Evolutionary conservation across 1,140 invertebrate genomes (phyloP).

Genomic region (Meloidogyne chitwoodi): DNA sequence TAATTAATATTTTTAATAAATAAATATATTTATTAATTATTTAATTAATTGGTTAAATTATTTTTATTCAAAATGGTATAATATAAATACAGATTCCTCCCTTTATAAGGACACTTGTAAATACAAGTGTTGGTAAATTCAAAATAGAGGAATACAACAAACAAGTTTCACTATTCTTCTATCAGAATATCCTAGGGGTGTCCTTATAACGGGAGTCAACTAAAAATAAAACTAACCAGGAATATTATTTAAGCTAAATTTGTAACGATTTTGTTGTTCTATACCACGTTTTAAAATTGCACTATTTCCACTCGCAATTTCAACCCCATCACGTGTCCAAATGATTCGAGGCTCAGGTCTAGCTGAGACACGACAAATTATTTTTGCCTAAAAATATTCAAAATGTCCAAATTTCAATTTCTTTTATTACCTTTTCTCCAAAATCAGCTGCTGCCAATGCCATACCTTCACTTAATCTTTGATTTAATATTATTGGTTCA

Average conservation of each 20-base stretch:
- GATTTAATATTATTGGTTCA: conserved; percentile 33
- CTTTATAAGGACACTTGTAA: too few relatives aligned
- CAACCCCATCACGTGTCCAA: conserved; percentile 33
- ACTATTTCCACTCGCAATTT: conserved; percentile 21
- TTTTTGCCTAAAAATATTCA: conserved; percentile 31
- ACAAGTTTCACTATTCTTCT: too few relatives aligned
- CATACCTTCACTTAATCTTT: conserved; percentile 24
- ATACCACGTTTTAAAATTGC: not conserved
- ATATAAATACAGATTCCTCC: too few relatives aligned
- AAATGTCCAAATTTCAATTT: not conserved
- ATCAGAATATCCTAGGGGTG: too few relatives aligned
- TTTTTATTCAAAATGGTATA: too few relatives aligned
- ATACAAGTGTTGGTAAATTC: too few relatives aligned
- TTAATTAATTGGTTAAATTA: too few relatives aligned
- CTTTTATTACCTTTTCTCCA: conserved; percentile 29
- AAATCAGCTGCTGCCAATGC: conserved; percentile 40
- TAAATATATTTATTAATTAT: too few relatives aligned
- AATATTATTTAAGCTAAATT: not conserved
- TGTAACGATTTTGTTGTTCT: not conserved
- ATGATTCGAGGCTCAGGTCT: conserved; percentile 38
- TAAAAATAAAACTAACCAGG: not conserved
- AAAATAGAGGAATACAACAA: too few relatives aligned
- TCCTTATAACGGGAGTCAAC: not conserved
- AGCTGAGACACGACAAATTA: conserved; percentile 40
- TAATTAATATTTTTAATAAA: too few relatives aligned